Evolutionary conservation across 2,113 vertebrate species (phyloP).

Genomic region (Catharus minimus): DNA sequence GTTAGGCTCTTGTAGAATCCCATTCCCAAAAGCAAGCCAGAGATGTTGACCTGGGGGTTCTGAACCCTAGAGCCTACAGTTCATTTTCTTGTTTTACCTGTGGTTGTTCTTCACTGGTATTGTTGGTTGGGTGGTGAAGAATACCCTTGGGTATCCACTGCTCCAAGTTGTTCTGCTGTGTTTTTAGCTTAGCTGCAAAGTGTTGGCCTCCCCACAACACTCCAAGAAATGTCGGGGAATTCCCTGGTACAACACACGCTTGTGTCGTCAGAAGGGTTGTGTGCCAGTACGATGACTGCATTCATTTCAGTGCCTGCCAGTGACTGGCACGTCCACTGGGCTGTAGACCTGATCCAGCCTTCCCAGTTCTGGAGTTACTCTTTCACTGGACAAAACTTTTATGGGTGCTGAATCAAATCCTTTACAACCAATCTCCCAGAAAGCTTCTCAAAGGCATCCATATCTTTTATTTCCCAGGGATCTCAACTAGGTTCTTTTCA

Average conservation of each 20-base stretch:
- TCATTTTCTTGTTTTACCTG: background rate
- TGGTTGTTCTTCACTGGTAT: background rate
- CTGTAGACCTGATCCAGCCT: background rate
- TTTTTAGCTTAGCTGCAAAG: background rate
- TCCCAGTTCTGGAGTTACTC: background rate
- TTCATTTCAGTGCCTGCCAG: slow-evolving; percentile 40
- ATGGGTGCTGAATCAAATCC: background rate
- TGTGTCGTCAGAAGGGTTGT: background rate
- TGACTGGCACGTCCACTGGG: background rate
- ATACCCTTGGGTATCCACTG: background rate
- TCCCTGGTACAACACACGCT: background rate
- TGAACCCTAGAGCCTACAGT: background rate
- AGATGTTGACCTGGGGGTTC: background rate
- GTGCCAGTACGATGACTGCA: background rate
- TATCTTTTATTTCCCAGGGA: background rate
- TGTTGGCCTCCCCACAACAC: background rate
- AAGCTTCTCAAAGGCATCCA: background rate
- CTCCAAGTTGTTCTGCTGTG: background rate
- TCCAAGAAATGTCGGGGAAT: background rate
- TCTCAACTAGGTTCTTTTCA: background rate
- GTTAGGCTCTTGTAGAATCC: background rate
- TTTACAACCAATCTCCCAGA: background rate
- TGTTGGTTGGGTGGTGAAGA: background rate
- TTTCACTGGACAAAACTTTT: background rate
- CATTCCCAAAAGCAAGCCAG: background rate